These are phyloP conservation scores for Chelonus insularis DNA, from an alignment of 1,140 invertebrate genomes.

Conservation along the genomic window DNA sequence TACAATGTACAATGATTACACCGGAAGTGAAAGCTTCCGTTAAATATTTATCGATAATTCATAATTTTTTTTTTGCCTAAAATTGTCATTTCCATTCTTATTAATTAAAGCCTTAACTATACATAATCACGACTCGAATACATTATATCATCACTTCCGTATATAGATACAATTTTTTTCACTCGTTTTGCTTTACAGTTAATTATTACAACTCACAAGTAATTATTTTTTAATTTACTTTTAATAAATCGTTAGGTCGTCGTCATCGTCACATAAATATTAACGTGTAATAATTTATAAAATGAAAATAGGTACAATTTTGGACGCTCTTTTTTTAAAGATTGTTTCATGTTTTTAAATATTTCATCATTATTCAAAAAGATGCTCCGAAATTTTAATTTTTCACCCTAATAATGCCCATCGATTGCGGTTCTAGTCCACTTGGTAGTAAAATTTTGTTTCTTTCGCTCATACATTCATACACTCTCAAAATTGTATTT, in stretches of 20 bases:
- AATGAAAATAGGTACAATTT: conserved; percentile 63
- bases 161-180: conserved; percentile 57
- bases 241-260: conserved; percentile 33
- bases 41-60: conserved; percentile 25
- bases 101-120: conserved; percentile 59
- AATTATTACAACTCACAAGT: conserved; percentile 50
- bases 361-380: conserved; percentile 52
- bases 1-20: conserved; percentile 58
- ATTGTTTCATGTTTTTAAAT: conserved; percentile 10
- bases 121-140: conserved; percentile 59
- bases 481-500: conserved; percentile 27
- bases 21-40: conserved; percentile 32
- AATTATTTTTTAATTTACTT: conserved; percentile 35
- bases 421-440: conserved; percentile 62
- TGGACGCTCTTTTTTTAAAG: conserved; percentile 48
- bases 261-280: conserved; percentile 59
- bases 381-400: conserved; percentile 55
- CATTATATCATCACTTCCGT: conserved; percentile 58
- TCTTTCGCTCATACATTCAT: conserved; percentile 35
- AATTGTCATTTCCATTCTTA: conserved; percentile 33
- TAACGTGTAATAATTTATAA: conserved; percentile 57
- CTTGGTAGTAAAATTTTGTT: conserved; percentile 61
- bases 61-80: conserved; percentile 32
- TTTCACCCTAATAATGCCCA: conserved; percentile 53
- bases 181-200: conserved; percentile 40